A percentile compares a stretch with the other conserved stretches of the same genome.
Conservation (phyloP, 2,113 vertebrate genomes). For the Phrynocephalus versicolor region DNA sequence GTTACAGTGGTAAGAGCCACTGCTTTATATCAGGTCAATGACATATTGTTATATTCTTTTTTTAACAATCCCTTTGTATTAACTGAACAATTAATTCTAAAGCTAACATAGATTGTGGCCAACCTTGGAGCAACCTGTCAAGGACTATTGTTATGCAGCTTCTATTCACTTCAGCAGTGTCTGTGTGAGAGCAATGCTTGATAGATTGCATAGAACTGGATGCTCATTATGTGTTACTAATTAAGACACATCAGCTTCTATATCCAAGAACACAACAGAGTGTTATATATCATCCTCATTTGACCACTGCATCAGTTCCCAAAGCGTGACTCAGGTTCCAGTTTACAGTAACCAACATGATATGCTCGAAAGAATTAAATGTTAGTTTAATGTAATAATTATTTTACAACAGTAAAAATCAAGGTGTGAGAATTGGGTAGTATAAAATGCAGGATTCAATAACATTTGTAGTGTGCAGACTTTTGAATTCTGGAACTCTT, state of each 20-base stretch:
- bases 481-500: neutral
- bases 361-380: neutral
- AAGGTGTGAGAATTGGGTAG: neutral
- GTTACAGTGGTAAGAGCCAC: conserved; percentile 25
- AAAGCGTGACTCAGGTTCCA: neutral
- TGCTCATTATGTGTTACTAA: neutral
- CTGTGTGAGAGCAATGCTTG: neutral
- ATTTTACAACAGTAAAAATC: neutral
- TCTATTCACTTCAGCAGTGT: neutral
- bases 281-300: neutral
- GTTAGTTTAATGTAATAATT: neutral
- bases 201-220: neutral
- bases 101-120: neutral
- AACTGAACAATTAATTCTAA: conserved; percentile 46
- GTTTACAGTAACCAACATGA: neutral
- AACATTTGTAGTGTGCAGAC: neutral
- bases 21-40: conserved; percentile 29
- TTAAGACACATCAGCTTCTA: neutral
- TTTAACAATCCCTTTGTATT: neutral
- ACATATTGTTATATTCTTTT: conserved; percentile 6
- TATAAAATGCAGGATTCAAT: neutral
- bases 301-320: neutral
- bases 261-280: neutral
- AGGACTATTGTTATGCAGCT: neutral
- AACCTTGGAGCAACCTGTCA: neutral